Evolutionary conservation across 2,797 vertebrate species (phyloP), one percentile per base, ranked within the genome.

Genomic region (Enteromius thamalakanensis): DNA sequence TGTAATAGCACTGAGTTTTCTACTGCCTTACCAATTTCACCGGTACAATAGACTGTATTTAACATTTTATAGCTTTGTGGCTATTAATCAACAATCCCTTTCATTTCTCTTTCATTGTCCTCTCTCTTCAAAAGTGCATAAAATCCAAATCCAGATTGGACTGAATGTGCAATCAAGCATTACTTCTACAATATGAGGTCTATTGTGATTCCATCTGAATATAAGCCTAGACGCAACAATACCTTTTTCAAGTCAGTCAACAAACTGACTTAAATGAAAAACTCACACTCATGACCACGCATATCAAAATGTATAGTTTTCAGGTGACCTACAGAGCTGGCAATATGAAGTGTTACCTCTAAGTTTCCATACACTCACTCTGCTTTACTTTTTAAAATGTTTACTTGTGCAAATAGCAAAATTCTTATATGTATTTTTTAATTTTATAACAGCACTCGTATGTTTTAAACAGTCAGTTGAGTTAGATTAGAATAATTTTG

Each of bases 361-460:
- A 76, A 69, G 70, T 72, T 64, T 81, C 64, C 53, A 88, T 51
- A 89, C 86, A 83, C 83, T 88, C 82, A 82, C 80, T 86, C 79
- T n/a, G 51, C n/a, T 83, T 81, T 80, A 80, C 84, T 81, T 80
- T 86, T 86, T 78, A 80, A 74, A 81, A 78, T 70, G 55, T 87
- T 62, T 88, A 77, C 58, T 87, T 96, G 96, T 94, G 95, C 91
- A 96, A 95, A 95, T 92, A 87, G 93, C 94, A 96, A 96, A 92
- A 93, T 93, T 95, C 91, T 95, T 96, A 92, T 92, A 91, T 93
- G 93, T 89, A 92, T 89, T 84, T 89, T 60, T 90, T 90, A 90
- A 68, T 83, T 91, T 37, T 47, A 62, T 88, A 81, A 68, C 58
- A 84, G 70, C 78, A 60, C 75, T 84, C 53, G 37, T 19, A 34